Percentiles rank a stretch among this genome's conserved stretches.
Conservation (phyloP, 2,797 vertebrate genomes). For the Gymnoscopelus braueri region DNA sequence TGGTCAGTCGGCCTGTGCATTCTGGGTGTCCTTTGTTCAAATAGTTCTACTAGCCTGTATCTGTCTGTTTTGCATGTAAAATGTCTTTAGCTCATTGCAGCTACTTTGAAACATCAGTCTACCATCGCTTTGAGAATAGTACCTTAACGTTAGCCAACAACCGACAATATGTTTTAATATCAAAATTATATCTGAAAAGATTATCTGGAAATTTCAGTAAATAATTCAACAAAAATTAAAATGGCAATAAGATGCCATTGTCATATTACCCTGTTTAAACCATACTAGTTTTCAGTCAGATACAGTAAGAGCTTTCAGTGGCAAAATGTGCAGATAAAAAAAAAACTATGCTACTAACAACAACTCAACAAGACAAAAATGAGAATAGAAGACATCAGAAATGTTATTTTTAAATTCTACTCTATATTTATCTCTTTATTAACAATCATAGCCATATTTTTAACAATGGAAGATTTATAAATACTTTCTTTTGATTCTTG, state of each 20-base stretch:
- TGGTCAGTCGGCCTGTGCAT: constrained; percentile 77
- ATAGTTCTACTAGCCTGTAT: constrained; percentile 53
- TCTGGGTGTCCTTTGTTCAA: constrained; percentile 92
- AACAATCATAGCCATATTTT: constrained; percentile 84
- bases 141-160: constrained; percentile 85
- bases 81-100: constrained; percentile 28
- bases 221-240: constrained; percentile 85
- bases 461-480: constrained; percentile 85
- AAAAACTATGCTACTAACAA: constrained; percentile 64
- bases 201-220: constrained; percentile 76
- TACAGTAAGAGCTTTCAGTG: constrained; percentile 84
- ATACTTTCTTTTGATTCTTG: constrained; percentile 82
- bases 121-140: constrained; percentile 78
- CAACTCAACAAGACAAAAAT: constrained; percentile 52
- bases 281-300: constrained; percentile 75
- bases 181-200: constrained; percentile 86
- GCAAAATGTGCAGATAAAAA: constrained; percentile 73
- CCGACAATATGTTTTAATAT: constrained; percentile 79
- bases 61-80: constrained; percentile 49
- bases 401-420: constrained; percentile 75
- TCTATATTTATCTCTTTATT: constrained; percentile 84
- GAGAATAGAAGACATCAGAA: constrained; percentile 74
- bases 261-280: constrained; percentile 96
- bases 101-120: constrained; percentile 76
- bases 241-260: constrained; percentile 82